These are phyloP conservation scores for Hippocampus zosterae DNA, from an alignment of 2,113 vertebrate genomes.

Conservation along the genomic window DNA sequence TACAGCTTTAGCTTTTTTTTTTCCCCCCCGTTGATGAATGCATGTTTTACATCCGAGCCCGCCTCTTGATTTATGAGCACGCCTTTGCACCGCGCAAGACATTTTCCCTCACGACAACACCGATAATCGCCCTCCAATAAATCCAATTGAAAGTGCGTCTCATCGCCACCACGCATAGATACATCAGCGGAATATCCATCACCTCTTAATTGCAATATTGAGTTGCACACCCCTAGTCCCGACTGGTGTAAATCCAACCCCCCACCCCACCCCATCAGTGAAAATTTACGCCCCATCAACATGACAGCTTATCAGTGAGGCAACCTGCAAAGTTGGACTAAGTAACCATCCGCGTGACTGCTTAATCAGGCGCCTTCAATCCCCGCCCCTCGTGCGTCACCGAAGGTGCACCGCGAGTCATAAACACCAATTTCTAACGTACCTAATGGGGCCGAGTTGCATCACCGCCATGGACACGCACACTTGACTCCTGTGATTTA, in stretches of 20 bases:
- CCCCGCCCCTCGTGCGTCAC: constrained; percentile 17
- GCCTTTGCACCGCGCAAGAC: constrained; percentile 34
- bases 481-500: neutral
- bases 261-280: neutral
- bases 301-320: constrained; percentile 17
- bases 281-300: constrained; percentile 49
- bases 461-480: neutral
- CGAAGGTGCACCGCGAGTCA: neutral
- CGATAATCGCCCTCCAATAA: constrained; percentile 64
- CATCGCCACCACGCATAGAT: neutral
- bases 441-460: neutral
- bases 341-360: constrained; percentile 2
- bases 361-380: neutral
- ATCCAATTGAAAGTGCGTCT: constrained; percentile 63
- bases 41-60: constrained; percentile 49
- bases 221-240: constrained; percentile 57
- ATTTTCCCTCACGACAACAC: constrained; percentile 3
- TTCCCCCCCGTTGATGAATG: constrained; percentile 57
- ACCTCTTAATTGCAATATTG: constrained; percentile 33
- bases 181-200: neutral
- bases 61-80: constrained; percentile 56
- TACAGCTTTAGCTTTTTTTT: constrained; percentile 12
- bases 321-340: neutral
- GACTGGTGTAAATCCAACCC: constrained; percentile 46
- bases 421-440: neutral